Base-by-base conservation (phyloP, 1,140 invertebrate species). In the Leptestheria dahalacensis region DNA sequence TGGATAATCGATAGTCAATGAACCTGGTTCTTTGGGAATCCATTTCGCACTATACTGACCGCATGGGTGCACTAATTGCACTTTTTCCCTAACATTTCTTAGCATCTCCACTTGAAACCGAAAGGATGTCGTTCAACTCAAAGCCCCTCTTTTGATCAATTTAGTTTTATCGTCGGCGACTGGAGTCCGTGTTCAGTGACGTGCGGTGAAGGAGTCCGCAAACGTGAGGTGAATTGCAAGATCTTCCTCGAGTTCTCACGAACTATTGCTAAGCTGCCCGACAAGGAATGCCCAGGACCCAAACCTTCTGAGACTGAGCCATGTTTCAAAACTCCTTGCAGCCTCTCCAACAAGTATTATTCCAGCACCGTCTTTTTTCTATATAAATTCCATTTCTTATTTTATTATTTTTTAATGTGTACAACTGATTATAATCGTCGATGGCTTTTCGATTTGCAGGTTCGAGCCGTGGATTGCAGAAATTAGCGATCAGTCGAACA, bases 181-280 rank as follows among this genome's bases (percentile, higher is more conserved):
- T 96, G 91, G 91, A 83, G 87, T 10, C 77, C 85, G 2, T 97
- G 93, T 73, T 90, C 83, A 64, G 85, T 86, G 0, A 84, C 84
- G 0, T 97, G 92, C 69, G 91, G 91, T 0, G 86, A 91, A 68
- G 93, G 91, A 0, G 77, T 85, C 33, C 77, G 85, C 11, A 83
- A 81, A 59, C 78, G 89, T 4, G 78, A 82, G 65, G 90, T 92
- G 1, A 80, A 85, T 60, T 97, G 92, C 73, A 93, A 93, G 76
- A 92, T 96, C 64, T 93, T 89, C 71, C 74, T 97, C 48, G 89
- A 93, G 71, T 91, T 91, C 68, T 90, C 86, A 48, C 76, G 82
- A 59, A 91, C 87, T 0, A 82, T 90, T 46, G 88, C 86, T 0
- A 85, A 82, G 63, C 72, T 95, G 11, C 88, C 91, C 0, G 90